Conservation (phyloP, 2,888 invertebrate genomes). For the Tortricodes alternella region DNA sequence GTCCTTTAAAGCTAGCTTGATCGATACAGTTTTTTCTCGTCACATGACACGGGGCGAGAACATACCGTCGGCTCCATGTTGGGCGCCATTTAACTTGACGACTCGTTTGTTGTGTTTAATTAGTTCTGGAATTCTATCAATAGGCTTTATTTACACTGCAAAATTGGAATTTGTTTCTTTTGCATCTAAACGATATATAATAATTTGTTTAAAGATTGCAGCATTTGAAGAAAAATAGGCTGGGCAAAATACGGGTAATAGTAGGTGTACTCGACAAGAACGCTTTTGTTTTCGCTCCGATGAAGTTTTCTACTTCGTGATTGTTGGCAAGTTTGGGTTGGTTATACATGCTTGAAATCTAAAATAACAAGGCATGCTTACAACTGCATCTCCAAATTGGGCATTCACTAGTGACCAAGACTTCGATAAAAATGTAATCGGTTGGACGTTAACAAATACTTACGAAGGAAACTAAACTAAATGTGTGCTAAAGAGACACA, state of each 20-base stretch:
- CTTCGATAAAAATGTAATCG: no score
- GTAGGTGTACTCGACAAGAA: not conserved
- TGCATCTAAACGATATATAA: no score
- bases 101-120: not conserved
- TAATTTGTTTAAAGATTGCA: no score
- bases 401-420: no score
- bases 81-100: constrained; percentile 34
- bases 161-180: not conserved
- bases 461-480: no score
- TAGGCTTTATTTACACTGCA: not conserved
- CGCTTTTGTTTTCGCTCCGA: constrained; percentile 2
- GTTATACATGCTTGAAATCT: constrained; percentile 16
- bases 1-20: not conserved
- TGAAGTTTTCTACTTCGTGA: not conserved
- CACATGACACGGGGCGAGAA: constrained; percentile 9
- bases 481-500: no score
- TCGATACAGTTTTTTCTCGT: constrained; percentile 22
- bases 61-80: constrained; percentile 31
- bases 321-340: constrained; percentile 17
- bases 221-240: no score
- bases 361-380: constrained; percentile 2
- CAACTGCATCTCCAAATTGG: not conserved
- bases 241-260: no score
- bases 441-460: no score
- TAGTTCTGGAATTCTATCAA: not conserved